Conservation (phyloP, 2,797 vertebrate genomes). For the Diplodus puntazzo region DNA sequence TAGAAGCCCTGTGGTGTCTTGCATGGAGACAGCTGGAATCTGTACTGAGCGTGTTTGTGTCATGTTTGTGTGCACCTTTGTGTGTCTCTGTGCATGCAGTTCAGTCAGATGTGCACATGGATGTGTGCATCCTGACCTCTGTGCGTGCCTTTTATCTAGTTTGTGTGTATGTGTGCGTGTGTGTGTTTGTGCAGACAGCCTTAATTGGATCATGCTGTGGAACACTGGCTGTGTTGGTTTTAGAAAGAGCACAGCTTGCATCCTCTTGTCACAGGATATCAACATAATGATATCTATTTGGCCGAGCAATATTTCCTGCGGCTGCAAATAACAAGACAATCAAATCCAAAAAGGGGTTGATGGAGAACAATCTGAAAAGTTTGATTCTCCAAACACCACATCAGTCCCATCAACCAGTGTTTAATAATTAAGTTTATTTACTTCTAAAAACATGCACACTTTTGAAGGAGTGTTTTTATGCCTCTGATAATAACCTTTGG, state of each 20-base stretch:
- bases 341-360: slow-evolving; percentile 26
- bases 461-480: not conserved
- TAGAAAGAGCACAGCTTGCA: slow-evolving; percentile 71
- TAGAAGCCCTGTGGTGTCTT: slow-evolving; percentile 45
- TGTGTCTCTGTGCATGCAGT: slow-evolving; percentile 16
- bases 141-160: slow-evolving; percentile 19
- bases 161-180: slow-evolving; percentile 15
- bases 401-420: slow-evolving; percentile 15
- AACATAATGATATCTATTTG: slow-evolving; percentile 69
- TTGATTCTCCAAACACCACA: not conserved
- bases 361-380: not conserved
- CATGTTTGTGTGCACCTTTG: slow-evolving; percentile 42
- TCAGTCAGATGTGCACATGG: slow-evolving; percentile 23
- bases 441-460: slow-evolving; percentile 9
- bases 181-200: slow-evolving; percentile 32
- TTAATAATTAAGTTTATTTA: not conserved
- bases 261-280: slow-evolving; percentile 71
- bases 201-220: slow-evolving; percentile 72
- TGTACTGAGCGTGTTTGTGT: slow-evolving; percentile 31
- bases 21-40: slow-evolving; percentile 53
- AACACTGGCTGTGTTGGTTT: slow-evolving; percentile 70
- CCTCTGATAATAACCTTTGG: not conserved
- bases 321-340: slow-evolving; percentile 57
- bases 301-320: slow-evolving; percentile 52
- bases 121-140: slow-evolving; percentile 34